These are phyloP conservation scores for Burhinus bistriatus DNA, from an alignment of 2,113 vertebrate species.

Conservation along the genomic window DNA sequence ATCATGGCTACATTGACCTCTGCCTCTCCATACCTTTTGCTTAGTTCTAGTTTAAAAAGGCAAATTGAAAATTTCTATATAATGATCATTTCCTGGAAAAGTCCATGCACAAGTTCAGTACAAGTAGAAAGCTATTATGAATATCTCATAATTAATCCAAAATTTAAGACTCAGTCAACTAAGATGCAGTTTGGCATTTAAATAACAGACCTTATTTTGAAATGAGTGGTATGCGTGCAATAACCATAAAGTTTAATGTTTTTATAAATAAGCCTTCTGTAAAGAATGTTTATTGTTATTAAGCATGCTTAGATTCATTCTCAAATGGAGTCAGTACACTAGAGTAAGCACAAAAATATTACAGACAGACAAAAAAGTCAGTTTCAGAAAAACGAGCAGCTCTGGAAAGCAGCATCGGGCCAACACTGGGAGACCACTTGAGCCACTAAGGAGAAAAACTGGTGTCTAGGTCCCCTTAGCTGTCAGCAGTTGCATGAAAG, in stretches of 20 bases:
- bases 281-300: background rate
- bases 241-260: background rate
- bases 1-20: background rate
- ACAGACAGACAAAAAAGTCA: background rate
- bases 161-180: background rate
- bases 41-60: background rate
- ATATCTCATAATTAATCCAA: background rate
- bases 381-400: background rate
- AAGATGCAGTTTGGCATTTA: background rate
- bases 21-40: background rate
- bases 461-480: background rate
- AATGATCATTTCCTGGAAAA: background rate
- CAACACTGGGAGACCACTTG: background rate
- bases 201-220: background rate
- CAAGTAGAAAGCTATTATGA: background rate
- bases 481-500: background rate
- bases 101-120: background rate
- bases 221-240: background rate
- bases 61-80: background rate
- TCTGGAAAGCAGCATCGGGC: background rate
- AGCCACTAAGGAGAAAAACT: background rate
- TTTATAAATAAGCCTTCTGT: background rate
- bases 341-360: background rate
- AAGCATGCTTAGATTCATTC: background rate
- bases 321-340: background rate